Evolutionary conservation across 1,140 invertebrate genomes (phyloP).

Genomic region (Heliothis subflexa): DNA sequence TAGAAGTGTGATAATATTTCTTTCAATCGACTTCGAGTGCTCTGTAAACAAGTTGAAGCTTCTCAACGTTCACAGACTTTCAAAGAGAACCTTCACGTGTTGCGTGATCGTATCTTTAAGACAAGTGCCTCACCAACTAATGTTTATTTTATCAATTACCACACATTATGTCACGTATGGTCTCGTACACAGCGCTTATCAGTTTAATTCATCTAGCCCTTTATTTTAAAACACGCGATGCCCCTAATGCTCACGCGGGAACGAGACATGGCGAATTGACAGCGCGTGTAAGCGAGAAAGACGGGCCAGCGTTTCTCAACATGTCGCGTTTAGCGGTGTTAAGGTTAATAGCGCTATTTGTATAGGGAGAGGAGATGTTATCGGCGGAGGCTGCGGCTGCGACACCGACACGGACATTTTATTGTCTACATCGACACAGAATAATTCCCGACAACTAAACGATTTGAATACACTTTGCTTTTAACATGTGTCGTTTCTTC

Average conservation of each 20-base stretch:
- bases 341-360: constrained; percentile 80
- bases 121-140: constrained; percentile 42
- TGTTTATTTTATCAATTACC: constrained; percentile 67
- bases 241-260: constrained; percentile 44
- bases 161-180: constrained; percentile 57
- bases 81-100: not conserved
- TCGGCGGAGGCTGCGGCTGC: constrained; percentile 63
- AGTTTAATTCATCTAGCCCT: constrained; percentile 62
- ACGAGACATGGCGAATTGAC: constrained; percentile 6
- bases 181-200: constrained; percentile 52
- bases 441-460: constrained; percentile 49
- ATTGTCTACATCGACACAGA: constrained; percentile 60
- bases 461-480: constrained; percentile 30
- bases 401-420: constrained; percentile 56
- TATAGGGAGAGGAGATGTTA: constrained; percentile 69
- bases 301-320: constrained; percentile 49
- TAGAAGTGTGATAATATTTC: constrained; percentile 8
- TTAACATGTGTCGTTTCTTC: constrained; percentile 31
- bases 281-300: constrained; percentile 47
- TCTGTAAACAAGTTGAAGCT: not conserved
- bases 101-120: constrained; percentile 4
- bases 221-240: constrained; percentile 58
- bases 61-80: not conserved
- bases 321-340: constrained; percentile 68
- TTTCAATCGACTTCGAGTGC: constrained; percentile 4